Conservation (phyloP, 2,113 vertebrate species). For the Sardina pilchardus region DNA sequence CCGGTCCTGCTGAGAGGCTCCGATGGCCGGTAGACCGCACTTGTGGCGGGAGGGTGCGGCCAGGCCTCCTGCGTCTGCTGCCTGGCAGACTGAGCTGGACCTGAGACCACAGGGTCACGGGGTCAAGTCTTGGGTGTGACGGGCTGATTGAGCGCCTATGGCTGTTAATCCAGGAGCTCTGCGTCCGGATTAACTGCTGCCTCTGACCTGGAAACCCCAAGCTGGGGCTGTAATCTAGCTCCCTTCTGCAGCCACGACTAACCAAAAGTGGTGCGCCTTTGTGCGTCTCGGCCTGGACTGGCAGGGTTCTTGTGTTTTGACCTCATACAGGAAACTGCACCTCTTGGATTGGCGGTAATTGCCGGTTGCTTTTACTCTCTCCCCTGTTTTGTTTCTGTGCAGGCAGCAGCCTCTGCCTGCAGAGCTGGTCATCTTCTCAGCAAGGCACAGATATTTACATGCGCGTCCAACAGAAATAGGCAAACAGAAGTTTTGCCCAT, state of each 20-base stretch:
- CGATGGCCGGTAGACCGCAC: slow-evolving; percentile 38
- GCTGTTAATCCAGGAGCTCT: slow-evolving; percentile 31
- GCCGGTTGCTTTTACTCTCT: slow-evolving; percentile 55
- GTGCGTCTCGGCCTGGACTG: slow-evolving; percentile 10
- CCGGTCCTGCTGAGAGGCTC: slow-evolving; percentile 21
- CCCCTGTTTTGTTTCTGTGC: slow-evolving; percentile 47
- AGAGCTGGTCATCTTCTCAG: slow-evolving; percentile 17
- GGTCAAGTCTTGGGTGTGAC: slow-evolving; percentile 29
- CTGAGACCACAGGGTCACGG: slow-evolving; percentile 36
- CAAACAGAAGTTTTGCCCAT: not conserved
- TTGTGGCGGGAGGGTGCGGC: slow-evolving; percentile 44
- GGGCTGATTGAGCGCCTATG: not conserved
- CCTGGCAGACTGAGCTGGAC: slow-evolving; percentile 1
- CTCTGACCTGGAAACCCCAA: slow-evolving; percentile 21
- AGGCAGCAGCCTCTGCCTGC: not conserved
- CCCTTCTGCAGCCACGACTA: not conserved
- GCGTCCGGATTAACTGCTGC: slow-evolving; percentile 29
- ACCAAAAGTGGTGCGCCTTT: slow-evolving; percentile 9
- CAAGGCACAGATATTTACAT: not conserved
- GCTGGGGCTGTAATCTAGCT: slow-evolving; percentile 13
- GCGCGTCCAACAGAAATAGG: slow-evolving; percentile 2
- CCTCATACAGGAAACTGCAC: slow-evolving; percentile 52
- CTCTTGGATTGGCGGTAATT: slow-evolving; percentile 61
- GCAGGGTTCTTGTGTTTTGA: slow-evolving; percentile 24
- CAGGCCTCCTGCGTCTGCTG: slow-evolving; percentile 16